Conservation (phyloP, 1,140 invertebrate genomes). For the Drosophila cardini region DNA sequence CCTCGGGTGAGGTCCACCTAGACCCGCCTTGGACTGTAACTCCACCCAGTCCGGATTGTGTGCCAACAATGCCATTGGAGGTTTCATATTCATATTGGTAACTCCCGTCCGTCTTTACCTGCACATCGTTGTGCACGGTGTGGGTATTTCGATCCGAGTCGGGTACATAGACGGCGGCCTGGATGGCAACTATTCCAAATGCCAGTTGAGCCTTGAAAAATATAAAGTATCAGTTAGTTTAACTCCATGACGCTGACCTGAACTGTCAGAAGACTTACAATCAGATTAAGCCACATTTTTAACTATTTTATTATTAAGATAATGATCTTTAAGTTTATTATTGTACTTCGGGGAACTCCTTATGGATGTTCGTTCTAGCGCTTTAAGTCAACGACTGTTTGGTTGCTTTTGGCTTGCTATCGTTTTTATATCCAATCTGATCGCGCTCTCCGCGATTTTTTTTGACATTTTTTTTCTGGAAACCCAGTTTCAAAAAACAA, state of each 20-base stretch:
- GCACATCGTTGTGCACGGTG: conserved; percentile 67
- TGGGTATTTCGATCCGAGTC: conserved; percentile 68
- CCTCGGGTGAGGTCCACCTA: conserved; percentile 82
- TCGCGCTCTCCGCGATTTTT: conserved; percentile 43
- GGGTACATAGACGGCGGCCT: conserved; percentile 59
- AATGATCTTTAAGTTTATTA: conserved; percentile 1
- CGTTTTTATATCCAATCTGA: conserved; percentile 74
- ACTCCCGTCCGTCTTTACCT: conserved; percentile 85
- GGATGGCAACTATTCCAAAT: conserved; percentile 25
- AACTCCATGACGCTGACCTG: conserved; percentile 33
- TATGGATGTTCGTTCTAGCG: conserved; percentile 65
- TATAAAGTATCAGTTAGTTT: neutral
- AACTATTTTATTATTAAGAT: conserved; percentile 12
- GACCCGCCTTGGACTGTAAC: conserved; percentile 62
- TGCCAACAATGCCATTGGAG: conserved; percentile 87
- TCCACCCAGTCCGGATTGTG: conserved; percentile 85
- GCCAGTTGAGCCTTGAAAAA: conserved; percentile 48
- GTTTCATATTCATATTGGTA: conserved; percentile 86
- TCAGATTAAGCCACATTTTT: conserved; percentile 41
- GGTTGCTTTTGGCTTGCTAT: conserved; percentile 63
- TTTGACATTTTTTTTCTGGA: conserved; percentile 56
- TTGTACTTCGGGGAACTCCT: conserved; percentile 10
- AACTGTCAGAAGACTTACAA: conserved; percentile 53
- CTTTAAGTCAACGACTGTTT: conserved; percentile 65
- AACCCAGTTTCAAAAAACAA: conserved; percentile 57